Base-by-base conservation (phyloP, 2,113 vertebrate species). In the Oxygymnocypris stewartii region DNA sequence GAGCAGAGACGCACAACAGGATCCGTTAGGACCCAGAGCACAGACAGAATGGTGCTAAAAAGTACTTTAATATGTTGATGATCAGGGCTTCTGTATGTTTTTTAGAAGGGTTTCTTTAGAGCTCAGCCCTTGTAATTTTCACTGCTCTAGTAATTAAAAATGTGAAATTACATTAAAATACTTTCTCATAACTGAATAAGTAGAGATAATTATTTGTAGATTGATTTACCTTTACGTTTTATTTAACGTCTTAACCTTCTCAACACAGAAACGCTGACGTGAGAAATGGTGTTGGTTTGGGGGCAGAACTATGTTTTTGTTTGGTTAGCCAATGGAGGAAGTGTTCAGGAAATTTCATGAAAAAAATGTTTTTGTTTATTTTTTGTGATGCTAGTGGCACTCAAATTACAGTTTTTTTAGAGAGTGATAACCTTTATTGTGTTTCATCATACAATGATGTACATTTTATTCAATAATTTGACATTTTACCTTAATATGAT, bases 1-100 rank as follows among this genome's bases (percentile, higher is more conserved):
- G 85, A 61, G 47, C 44, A 65, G 59, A 49, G 79, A 86, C n/a
- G 73, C 25, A 69, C 69, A 86, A 20, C 59, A 85, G 69, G 65
- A 40, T 84, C 25, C 8, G 31, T 44, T 67, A 85, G 51, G 85
- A 8, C 69, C 28, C 35, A 82, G 16, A 65, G 37, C n/a, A 79
- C 28, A 35, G 59, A n/a, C 35, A 42, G 74, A 47, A 40, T 31
- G 75, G 35, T 12, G n/a, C 37, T 47, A 71, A 83, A 86, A 74
- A 76, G 49, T n/a, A 25, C 31, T 81, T 76, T 85, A 81, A 74
- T 71, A 63, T 25, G 40, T 10, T 51, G 54, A 49, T 69, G 49
- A 77, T 5, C n/a, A 76, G 61, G 13, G 16, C 31, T 57, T 86
- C 13, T 71, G 4, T 10, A 67, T 0, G 47, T 77, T 65, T 71